phyloP scores from a whole-genome alignment of 2,113 vertebrate genomes.

The Ceyx margarethae region DNA sequence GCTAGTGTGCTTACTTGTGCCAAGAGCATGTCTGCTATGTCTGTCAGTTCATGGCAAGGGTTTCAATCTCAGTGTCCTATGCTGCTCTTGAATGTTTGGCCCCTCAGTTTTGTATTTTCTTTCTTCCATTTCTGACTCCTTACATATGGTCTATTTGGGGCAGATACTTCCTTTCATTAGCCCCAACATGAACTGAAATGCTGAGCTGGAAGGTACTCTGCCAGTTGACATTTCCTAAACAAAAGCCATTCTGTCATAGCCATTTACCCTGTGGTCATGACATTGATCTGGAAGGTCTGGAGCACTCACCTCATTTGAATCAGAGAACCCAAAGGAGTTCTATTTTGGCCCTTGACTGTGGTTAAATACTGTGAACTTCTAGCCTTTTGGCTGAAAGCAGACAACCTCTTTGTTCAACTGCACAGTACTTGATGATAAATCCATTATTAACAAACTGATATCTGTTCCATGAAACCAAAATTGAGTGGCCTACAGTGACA shows the following conservation, averaged over 20 bases:
- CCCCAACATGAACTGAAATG: neutral
- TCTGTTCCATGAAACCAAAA: neutral
- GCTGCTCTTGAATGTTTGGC: neutral
- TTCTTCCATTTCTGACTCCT: neutral
- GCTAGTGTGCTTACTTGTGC: neutral
- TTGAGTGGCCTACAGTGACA: neutral
- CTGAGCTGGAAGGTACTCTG: neutral
- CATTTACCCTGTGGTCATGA: neutral
- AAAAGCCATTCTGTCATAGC: neutral
- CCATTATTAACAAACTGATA: neutral
- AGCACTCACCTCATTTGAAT: neutral
- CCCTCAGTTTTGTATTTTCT: neutral
- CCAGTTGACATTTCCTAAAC: neutral
- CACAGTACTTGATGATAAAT: neutral
- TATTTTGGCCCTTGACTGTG: neutral
- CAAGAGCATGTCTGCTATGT: neutral
- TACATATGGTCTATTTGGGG: fast-evolving
- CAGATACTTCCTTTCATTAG: neutral
- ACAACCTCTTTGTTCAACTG: neutral
- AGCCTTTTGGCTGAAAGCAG: neutral
- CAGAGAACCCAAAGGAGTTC: neutral
- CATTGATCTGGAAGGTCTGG: neutral
- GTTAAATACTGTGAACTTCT: neutral
- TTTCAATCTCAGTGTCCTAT: neutral
- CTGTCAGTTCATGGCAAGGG: neutral